Evolutionary conservation across 2,797 vertebrate genomes (phyloP).

Genomic region (Phrynocephalus forsythii): DNA sequence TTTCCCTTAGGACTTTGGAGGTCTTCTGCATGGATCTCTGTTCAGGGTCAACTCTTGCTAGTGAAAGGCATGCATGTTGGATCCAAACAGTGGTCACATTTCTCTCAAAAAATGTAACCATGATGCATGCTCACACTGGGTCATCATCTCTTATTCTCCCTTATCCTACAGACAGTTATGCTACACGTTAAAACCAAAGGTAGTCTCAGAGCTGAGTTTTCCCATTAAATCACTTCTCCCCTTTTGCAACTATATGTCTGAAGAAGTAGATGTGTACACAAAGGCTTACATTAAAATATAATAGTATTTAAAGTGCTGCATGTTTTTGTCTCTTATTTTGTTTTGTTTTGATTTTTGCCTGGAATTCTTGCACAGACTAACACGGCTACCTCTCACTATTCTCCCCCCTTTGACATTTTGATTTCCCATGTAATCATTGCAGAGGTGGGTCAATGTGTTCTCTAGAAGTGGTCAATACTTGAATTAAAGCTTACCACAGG

Average conservation of each 20-base stretch:
- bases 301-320: no score
- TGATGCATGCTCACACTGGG: neutral
- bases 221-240: neutral
- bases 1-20: no score
- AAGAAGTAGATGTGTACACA: no score
- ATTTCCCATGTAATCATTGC: neutral
- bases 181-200: neutral
- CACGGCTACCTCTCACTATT: no score
- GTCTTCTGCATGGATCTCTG: neutral
- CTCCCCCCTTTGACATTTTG: neutral
- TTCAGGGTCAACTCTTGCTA: neutral
- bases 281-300: no score
- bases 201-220: rapidly evolving
- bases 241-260: no score
- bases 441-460: no score
- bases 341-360: no score
- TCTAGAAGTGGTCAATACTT: neutral
- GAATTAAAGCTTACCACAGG: neutral
- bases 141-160: neutral
- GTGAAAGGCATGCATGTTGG: neutral
- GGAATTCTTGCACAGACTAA: no score
- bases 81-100: neutral
- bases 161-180: rapidly evolving
- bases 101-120: neutral
- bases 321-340: no score